Base-by-base conservation (phyloP, 2,113 vertebrate genomes). In the Peucedramus taeniatus region DNA sequence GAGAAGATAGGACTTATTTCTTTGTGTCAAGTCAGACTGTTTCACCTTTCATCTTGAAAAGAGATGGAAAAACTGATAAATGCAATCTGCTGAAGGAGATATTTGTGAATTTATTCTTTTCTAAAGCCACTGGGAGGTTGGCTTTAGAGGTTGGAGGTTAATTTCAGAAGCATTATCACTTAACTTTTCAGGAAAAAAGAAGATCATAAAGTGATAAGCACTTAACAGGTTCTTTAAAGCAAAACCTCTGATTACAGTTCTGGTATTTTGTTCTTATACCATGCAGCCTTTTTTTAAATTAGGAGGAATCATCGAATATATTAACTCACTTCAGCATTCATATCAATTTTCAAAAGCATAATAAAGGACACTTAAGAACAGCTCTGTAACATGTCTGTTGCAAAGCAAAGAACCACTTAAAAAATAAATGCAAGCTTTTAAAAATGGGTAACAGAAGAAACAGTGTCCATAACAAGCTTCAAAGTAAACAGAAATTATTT, bases 31-130 rank as follows among this genome's bases (percentile, higher is more conserved):
- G 82, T 76, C 61, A 84, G 61, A 64, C 7, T 76, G 23, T 89
- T 95, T 84, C 93, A 94, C 61, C 89, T 97, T 97, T 96, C 87
- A 95, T 96, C 94, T 94, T 54, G 53, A 97, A 95, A 91, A 90
- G 81, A 96, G 96, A 97, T 92, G 92, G 83, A 78, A 88, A 80
- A 70, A 14, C 87, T 78, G 96, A 97, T 94, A 96, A 94, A 30
- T 39, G 37, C 33, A 86, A 88, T 77, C 94, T 57, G 40, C 71
- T 70, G 84, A 87, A 75, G 65, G 39, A 92, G 63, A 77, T 50
- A n/a, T 11, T 77, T 74, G 40, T 26, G 28, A 7, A n/a, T 47
- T 74, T 53, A 65, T 63, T 33, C 53, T 65, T 23, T 80, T 90
- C 15, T 13, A 76, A 87, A 90, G 72, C 76, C 47, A 85, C 70